Base-by-base conservation (phyloP, 2,888 invertebrate species). In the Oithona nana region DNA sequence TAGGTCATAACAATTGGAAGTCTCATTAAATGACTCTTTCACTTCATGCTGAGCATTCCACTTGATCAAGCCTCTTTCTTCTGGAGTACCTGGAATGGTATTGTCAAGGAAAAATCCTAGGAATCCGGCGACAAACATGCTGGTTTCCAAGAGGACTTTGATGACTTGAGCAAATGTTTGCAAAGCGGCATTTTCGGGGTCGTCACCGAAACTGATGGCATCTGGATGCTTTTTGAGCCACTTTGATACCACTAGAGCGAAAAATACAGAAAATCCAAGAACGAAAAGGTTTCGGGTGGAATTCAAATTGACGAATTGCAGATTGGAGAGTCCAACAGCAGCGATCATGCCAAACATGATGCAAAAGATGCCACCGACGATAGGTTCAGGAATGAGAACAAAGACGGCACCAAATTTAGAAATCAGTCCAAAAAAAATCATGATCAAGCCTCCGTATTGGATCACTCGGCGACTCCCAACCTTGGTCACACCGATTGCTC, bases 221-320 rank as follows among this genome's bases (percentile, higher is more conserved):
- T 30, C 50, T 16, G 16, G 28, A 6, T 70, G 63, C 1, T 22
- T 30, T 16, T 66, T 63, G 65, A 70, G 66, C 70, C 70, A 71
- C 64, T 68, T 65, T 22, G 67, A 67, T 1, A 61, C 61, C 6
- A 75, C 78, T 75, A 90, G 72, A 2, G 89, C 89, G 69, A 88
- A 83, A 75, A 90, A 88, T 65, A 90, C 76, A 1, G 89, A 86
- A 68, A 89, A 81, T 22, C 92, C 92, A 31, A 92, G 78, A 66
- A 92, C 86, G 73, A 89, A 89, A 52, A 92, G 77, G 75, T 92
- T 92, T 61, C 92, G 77, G 0, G 88, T 80, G 28, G 87, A 87
- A 71, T 86, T 83, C 66, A 90, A 74, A 69, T 89, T 80, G 49
- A 90, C 83, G 70, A 84, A 85, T 69, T 88, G 87, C 8, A 88